phyloP scores from a whole-genome alignment of 2,797 vertebrate genomes.

The Chelonia mydas region DNA sequence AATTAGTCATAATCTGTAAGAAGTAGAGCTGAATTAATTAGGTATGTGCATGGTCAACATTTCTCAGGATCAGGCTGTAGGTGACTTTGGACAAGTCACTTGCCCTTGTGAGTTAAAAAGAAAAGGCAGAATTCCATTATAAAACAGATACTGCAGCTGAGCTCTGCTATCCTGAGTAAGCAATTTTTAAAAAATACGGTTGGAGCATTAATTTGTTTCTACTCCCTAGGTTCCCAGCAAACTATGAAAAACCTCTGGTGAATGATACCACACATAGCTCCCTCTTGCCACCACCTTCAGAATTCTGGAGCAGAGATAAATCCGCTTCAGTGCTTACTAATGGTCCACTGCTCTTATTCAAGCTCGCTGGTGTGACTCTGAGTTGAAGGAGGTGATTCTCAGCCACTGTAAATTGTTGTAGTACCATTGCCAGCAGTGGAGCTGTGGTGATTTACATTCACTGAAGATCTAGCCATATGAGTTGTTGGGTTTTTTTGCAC shows the following conservation, averaged over 20 bases:
- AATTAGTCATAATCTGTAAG: background rate
- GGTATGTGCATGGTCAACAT: background rate
- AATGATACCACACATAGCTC: background rate
- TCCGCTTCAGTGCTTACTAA: background rate
- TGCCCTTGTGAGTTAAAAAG: background rate
- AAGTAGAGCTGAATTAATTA: background rate
- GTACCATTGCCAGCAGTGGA: background rate
- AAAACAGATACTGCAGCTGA: background rate
- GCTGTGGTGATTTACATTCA: background rate
- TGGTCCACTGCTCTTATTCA: background rate
- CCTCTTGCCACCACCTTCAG: background rate
- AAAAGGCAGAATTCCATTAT: background rate
- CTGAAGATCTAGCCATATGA: fast-evolving
- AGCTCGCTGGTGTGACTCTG: background rate
- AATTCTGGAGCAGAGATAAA: background rate
- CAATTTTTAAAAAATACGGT: background rate
- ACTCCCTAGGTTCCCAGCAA: background rate
- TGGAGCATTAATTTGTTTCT: background rate
- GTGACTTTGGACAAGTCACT: background rate
- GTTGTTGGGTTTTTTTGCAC: background rate
- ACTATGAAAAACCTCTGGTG: background rate
- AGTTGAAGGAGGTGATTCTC: fast-evolving
- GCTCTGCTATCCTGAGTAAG: background rate
- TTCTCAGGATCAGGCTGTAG: background rate
- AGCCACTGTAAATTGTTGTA: fast-evolving